Percentiles rank a stretch among this genome's conserved stretches.
Conservation (phyloP, 2,797 vertebrate species). For the Picus viridis region DNA sequence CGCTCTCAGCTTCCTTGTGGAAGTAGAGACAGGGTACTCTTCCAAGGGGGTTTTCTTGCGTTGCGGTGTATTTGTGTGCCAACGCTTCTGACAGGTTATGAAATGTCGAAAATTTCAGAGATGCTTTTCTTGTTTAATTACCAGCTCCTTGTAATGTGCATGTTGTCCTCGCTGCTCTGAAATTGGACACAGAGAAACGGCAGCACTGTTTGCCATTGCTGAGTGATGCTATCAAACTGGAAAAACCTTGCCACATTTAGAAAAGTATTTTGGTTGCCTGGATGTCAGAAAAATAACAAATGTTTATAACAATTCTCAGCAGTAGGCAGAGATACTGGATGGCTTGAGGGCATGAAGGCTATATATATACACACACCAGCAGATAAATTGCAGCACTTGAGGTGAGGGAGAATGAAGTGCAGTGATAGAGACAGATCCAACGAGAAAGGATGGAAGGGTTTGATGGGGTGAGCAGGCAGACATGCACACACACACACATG, state of each 20-base stretch:
- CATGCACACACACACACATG: not conserved
- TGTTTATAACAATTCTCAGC: constrained; percentile 68
- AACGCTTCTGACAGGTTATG: constrained; percentile 26
- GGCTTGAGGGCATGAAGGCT: constrained; percentile 55
- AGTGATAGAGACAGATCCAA: not conserved
- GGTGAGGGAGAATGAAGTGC: not conserved
- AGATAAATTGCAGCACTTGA: constrained; percentile 50
- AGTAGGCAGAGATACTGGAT: constrained; percentile 56
- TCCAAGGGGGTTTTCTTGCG: constrained; percentile 26
- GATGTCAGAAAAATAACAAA: constrained; percentile 71
- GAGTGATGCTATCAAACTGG: constrained; percentile 37
- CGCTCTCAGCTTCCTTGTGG: not conserved
- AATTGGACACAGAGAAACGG: not conserved
- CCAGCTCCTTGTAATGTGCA: not conserved
- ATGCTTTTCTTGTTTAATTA: constrained; percentile 63
- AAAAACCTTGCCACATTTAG: constrained; percentile 37
- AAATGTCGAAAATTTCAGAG: constrained; percentile 49
- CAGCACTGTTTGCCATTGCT: constrained; percentile 5
- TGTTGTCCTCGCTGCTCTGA: not conserved
- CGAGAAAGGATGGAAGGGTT: not conserved
- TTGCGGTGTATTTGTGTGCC: constrained; percentile 17
- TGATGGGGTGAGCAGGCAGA: not conserved
- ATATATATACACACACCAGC: not conserved
- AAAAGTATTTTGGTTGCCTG: constrained; percentile 58
- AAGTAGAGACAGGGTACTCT: not conserved